Conservation (phyloP, 2,113 vertebrate species). For the Anarhynchus alexandrinus region DNA sequence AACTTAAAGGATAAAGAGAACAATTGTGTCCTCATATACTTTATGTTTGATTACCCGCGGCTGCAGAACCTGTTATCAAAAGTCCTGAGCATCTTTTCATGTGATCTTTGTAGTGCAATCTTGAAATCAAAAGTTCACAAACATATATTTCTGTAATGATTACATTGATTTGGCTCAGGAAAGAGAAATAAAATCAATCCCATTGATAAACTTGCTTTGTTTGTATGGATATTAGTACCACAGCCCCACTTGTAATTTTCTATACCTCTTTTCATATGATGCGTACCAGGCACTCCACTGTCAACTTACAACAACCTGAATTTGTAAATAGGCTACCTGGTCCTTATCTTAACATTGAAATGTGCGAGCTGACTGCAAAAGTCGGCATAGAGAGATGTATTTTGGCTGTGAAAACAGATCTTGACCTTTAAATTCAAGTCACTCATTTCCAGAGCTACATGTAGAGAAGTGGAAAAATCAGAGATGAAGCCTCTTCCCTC, state of each 20-base stretch:
- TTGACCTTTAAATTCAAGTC: constrained; percentile 41
- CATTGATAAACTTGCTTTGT: neutral
- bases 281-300: neutral
- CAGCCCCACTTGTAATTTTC: neutral
- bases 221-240: neutral
- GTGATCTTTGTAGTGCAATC: neutral
- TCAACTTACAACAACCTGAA: constrained; percentile 21
- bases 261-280: neutral
- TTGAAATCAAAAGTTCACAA: neutral
- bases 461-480: neutral
- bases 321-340: constrained; percentile 19
- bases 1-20: neutral
- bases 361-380: neutral
- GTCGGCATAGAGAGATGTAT: neutral
- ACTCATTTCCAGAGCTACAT: neutral
- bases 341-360: constrained; percentile 22
- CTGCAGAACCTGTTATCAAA: neutral
- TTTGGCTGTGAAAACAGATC: constrained; percentile 36
- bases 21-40: neutral
- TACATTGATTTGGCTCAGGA: neutral
- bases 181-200: neutral
- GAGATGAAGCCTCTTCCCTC: neutral
- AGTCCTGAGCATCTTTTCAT: neutral
- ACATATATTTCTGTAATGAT: neutral
- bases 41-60: neutral